A percentile compares a stretch with the other conserved stretches of the same genome.
These are phyloP conservation scores for Epistrophella euchroma DNA, from an alignment of 2,888 invertebrate genomes.

Conservation along the genomic window DNA sequence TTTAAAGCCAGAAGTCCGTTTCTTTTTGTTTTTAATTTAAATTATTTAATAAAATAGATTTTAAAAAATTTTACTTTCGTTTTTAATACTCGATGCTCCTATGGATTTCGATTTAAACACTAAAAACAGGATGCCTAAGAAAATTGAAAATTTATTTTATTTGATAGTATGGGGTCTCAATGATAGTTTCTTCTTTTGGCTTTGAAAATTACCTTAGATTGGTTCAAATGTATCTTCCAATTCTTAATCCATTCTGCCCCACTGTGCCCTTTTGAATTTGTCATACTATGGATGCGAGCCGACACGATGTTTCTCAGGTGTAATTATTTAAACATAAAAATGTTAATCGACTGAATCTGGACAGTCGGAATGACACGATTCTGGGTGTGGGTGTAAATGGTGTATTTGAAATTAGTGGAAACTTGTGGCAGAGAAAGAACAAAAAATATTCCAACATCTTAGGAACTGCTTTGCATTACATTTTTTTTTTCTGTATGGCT, in stretches of 20 bases:
- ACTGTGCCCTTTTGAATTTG: constrained; percentile 6
- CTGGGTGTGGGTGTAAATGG: constrained; percentile 73
- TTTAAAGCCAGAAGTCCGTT: too few relatives aligned
- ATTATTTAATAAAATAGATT: too few relatives aligned
- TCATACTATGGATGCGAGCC: constrained; percentile 53
- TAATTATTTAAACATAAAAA: constrained; percentile 76
- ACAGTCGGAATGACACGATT: constrained; percentile 74
- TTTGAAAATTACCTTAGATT: too few relatives aligned
- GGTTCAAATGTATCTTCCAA: too few relatives aligned
- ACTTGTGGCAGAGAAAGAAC: constrained; percentile 41
- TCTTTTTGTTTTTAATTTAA: too few relatives aligned
- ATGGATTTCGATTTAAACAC: too few relatives aligned
- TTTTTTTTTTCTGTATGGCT: not conserved
- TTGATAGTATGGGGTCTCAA: too few relatives aligned
- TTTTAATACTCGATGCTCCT: too few relatives aligned
- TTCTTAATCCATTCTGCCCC: not conserved
- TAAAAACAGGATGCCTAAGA: too few relatives aligned
- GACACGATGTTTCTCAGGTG: constrained; percentile 73
- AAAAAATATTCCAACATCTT: constrained; percentile 26
- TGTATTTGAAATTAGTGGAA: constrained; percentile 69
- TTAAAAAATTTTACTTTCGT: too few relatives aligned
- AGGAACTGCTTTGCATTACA: constrained; percentile 39
- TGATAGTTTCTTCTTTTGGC: too few relatives aligned
- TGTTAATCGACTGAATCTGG: constrained; percentile 75
- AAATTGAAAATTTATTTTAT: too few relatives aligned